Conservation (phyloP, 2,797 vertebrate species). For the Sebastes matsubarae region DNA sequence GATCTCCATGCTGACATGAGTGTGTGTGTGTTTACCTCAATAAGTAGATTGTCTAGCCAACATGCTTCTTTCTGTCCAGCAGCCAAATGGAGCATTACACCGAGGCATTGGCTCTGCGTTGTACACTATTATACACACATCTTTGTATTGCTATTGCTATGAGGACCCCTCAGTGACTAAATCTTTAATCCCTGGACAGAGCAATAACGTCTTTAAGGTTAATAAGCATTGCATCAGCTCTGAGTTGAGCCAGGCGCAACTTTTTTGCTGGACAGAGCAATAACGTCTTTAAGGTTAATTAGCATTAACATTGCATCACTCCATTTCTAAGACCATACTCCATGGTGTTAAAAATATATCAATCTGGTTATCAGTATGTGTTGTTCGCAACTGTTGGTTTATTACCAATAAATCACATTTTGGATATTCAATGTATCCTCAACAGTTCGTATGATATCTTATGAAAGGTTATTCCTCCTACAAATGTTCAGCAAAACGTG, state of each 20-base stretch:
- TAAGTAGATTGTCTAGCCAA: slow-evolving; percentile 30
- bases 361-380: background rate
- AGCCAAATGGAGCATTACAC: slow-evolving; percentile 82
- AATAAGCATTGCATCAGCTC: background rate
- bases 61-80: slow-evolving; percentile 65
- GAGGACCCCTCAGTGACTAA: background rate
- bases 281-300: background rate
- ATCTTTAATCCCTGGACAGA: background rate
- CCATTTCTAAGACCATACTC: background rate
- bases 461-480: background rate
- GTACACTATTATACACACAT: background rate
- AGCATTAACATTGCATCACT: background rate
- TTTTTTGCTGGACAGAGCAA: background rate
- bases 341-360: background rate
- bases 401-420: background rate
- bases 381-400: background rate
- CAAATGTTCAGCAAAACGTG: too few relatives aligned
- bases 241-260: too few relatives aligned
- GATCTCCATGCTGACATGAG: background rate
- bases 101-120: slow-evolving; percentile 43
- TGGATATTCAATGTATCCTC: background rate
- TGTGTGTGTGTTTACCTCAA: slow-evolving; percentile 3
- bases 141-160: background rate
- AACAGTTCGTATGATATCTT: background rate
- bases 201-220: background rate